phyloP scores from a whole-genome alignment of 1,140 invertebrate species.

The Magallana angulata region DNA sequence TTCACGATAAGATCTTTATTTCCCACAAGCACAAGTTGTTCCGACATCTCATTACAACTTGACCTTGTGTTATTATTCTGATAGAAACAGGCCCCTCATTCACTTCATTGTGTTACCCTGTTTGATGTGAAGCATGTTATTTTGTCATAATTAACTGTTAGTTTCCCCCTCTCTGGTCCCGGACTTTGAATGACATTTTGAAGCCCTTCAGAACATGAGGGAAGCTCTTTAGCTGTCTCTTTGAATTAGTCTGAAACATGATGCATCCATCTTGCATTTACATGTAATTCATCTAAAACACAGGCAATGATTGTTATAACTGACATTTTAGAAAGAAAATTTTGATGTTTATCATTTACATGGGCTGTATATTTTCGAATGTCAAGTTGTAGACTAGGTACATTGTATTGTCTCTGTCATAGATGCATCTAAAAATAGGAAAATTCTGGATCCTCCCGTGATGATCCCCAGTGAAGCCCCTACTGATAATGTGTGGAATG shows the following conservation, averaged over 20 bases:
- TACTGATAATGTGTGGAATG: conserved; percentile 24
- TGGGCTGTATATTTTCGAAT: no score
- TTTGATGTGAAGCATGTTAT: conserved; percentile 34
- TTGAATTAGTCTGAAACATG: conserved; percentile 5
- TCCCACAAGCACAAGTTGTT: not conserved
- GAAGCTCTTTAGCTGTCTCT: conserved; percentile 19
- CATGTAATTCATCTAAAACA: no score
- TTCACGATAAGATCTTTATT: conserved; percentile 24
- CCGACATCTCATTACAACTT: conserved; percentile 15
- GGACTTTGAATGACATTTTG: not conserved
- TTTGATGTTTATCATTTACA: no score
- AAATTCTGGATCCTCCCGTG: not conserved
- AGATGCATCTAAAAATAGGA: not conserved
- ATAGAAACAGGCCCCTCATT: not conserved
- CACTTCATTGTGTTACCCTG: not conserved
- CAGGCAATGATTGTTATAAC: no score
- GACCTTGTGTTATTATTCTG: not conserved
- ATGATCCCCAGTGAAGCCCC: not conserved
- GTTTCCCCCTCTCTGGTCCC: not conserved
- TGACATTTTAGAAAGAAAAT: no score
- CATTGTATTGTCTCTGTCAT: no score
- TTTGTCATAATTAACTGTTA: not conserved
- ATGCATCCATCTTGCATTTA: not conserved
- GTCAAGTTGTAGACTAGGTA: no score
- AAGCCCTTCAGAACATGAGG: conserved; percentile 1